A percentile compares a stretch with the other conserved stretches of the same genome.
Evolutionary conservation across 2,797 vertebrate species (phyloP).

Genomic region (Caiman crocodilus): DNA sequence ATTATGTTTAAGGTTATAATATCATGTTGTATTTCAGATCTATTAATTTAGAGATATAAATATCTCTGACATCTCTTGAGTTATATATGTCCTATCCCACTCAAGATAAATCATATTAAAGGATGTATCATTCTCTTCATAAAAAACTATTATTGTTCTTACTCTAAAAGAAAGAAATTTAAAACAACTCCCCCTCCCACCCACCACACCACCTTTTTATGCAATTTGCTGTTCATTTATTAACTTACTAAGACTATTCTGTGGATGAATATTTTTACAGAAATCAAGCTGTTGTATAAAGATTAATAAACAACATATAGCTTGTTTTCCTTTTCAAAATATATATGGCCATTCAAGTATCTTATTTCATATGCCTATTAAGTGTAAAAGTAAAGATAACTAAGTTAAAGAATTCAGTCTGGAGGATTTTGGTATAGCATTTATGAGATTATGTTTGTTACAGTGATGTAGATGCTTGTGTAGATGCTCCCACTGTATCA

Average conservation of each 20-base stretch:
- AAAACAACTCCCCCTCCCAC: no score
- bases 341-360: fast-evolving
- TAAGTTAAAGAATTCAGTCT: neutral
- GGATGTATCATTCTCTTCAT: neutral
- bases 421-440: neutral
- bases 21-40: neutral
- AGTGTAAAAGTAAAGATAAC: neutral
- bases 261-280: neutral
- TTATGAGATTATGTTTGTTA: neutral
- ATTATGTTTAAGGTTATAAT: no score
- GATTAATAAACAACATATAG: neutral
- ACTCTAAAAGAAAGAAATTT: neutral
- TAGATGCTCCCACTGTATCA: no score
- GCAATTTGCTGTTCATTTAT: no score
- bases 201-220: no score
- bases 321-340: neutral
- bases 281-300: neutral
- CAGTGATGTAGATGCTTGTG: no score
- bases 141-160: neutral
- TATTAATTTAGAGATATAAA: neutral
- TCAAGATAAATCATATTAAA: neutral
- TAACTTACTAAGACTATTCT: neutral
- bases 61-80: neutral
- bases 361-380: neutral
- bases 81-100: neutral